Evolutionary conservation across 2,797 vertebrate species (phyloP).

Genomic region (Nyctibius grandis): DNA sequence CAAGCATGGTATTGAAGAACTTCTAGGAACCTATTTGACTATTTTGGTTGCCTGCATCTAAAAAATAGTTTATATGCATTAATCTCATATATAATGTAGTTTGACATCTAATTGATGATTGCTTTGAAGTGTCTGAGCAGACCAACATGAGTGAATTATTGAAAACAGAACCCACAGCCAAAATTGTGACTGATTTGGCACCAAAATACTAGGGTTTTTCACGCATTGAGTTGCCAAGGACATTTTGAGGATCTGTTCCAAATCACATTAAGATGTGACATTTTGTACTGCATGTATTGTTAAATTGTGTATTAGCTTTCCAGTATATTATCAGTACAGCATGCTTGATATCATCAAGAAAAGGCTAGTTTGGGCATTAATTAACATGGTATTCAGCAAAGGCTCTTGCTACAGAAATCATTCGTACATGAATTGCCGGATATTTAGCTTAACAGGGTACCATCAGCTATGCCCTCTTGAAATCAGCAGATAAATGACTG

Average conservation of each 20-base stretch:
- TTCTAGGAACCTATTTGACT: not conserved
- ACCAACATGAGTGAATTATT: not conserved
- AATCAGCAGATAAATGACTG: not conserved
- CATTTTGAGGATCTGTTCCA: not conserved
- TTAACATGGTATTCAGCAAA: not conserved
- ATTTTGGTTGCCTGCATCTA: not conserved
- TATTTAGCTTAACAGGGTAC: not conserved
- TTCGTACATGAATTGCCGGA: not conserved
- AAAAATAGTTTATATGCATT: not conserved
- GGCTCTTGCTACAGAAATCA: not conserved
- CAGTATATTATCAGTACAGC: not conserved
- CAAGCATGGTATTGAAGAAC: not conserved
- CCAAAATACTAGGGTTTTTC: not conserved
- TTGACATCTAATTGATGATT: not conserved
- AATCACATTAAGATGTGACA: not conserved
- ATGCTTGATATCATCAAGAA: not conserved
- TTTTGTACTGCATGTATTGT: not conserved
- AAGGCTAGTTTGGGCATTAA: not conserved
- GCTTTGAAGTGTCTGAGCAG: not conserved
- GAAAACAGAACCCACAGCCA: not conserved
- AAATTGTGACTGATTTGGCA: not conserved
- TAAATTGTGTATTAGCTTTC: not conserved
- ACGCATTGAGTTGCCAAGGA: not conserved
- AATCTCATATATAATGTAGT: not conserved
- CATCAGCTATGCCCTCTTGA: not conserved